A percentile compares a stretch with the other conserved stretches of the same genome.
These are phyloP conservation scores for Toxonevra muliebris DNA, from an alignment of 2,888 invertebrate genomes.

Conservation along the genomic window DNA sequence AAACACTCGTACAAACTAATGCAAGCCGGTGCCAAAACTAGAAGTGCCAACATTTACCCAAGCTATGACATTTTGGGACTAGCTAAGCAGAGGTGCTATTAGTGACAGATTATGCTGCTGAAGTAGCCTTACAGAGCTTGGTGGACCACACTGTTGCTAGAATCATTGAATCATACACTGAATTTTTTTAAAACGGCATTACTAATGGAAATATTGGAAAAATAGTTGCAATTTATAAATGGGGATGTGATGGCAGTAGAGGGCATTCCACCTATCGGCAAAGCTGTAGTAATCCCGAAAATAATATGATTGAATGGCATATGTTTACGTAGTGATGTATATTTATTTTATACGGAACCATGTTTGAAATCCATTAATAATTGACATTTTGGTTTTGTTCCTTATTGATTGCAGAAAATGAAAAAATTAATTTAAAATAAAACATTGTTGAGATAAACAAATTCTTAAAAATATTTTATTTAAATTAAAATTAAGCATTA, in stretches of 20 bases:
- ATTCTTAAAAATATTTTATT: no score
- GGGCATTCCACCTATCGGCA: constrained; percentile 13
- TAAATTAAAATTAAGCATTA: no score
- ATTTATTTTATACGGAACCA: no score
- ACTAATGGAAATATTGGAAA: neutral
- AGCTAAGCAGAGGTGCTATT: constrained; percentile 26
- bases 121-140: constrained; percentile 12
- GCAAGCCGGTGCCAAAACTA: constrained; percentile 14
- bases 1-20: constrained; percentile 21
- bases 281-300: constrained; percentile 6
- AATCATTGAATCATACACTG: constrained; percentile 4
- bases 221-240: constrained; percentile 2
- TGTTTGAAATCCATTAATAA: constrained; percentile 20
- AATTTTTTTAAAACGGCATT: constrained; percentile 4
- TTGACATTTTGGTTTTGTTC: no score
- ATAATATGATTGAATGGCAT: constrained; percentile 20
- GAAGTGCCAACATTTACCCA: constrained; percentile 28
- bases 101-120: constrained; percentile 17
- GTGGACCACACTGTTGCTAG: constrained; percentile 15
- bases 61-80: constrained; percentile 14
- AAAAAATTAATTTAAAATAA: no score
- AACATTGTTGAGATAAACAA: no score
- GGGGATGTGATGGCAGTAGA: constrained; percentile 14
- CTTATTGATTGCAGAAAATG: no score
- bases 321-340: no score